phyloP scores from a whole-genome alignment of 2,113 vertebrate species.

The Mugil cephalus region DNA sequence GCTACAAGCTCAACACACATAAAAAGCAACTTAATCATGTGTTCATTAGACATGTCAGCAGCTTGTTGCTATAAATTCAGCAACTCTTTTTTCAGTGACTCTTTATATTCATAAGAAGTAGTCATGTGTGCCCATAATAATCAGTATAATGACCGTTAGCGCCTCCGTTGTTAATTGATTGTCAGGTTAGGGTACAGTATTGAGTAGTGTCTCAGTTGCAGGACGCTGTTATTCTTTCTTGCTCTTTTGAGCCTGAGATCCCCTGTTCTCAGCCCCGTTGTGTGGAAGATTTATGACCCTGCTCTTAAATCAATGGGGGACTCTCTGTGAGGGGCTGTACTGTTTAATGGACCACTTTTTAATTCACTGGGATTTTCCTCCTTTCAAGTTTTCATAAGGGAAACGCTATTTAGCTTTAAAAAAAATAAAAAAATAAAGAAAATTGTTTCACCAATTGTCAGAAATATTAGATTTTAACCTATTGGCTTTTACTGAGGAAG shows the following conservation, averaged over 20 bases:
- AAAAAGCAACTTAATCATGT: neutral
- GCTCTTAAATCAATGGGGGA: conserved; percentile 75
- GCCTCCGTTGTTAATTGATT: conserved; percentile 69
- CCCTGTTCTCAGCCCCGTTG: conserved; percentile 62
- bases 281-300: conserved; percentile 78
- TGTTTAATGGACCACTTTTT: conserved; percentile 72
- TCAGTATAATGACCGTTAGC: conserved; percentile 62
- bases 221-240: conserved; percentile 68
- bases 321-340: conserved; percentile 62
- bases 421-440: conserved; percentile 39
- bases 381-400: conserved; percentile 60
- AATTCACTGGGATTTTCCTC: conserved; percentile 63
- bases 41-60: conserved; percentile 1
- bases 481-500: conserved; percentile 24
- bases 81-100: conserved; percentile 36
- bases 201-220: conserved; percentile 62
- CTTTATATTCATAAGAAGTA: conserved; percentile 48
- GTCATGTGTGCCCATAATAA: conserved; percentile 54
- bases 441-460: conserved; percentile 34
- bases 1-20: neutral
- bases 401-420: conserved; percentile 40
- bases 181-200: conserved; percentile 64
- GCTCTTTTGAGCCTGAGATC: conserved; percentile 61
- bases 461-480: conserved; percentile 46
- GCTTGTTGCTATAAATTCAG: conserved; percentile 19